Base-by-base conservation (phyloP, 1,140 invertebrate genomes). In the Lutraria rhynchaena region DNA sequence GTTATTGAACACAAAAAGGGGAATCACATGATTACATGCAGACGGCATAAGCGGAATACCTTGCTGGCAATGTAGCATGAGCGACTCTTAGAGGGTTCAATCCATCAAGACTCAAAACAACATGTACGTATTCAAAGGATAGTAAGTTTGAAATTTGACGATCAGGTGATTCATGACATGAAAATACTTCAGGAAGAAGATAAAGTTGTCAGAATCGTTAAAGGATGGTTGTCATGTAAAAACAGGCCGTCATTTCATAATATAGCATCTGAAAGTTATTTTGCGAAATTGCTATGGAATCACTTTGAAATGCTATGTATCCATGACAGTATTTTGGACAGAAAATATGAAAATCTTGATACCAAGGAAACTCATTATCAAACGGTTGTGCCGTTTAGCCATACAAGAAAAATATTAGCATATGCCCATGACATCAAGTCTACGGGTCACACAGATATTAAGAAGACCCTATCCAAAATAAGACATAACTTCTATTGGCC, bases 1-100 rank as follows among this genome's bases (percentile, higher is more conserved):
- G 69, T 55, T 35, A 70, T 70, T n/a, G 31, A 51, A 51, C 37
- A 51, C 29, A 1, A 24, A 24, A 17, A 27, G 4, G 69, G 46
- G 1, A 55, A n/a, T n/a, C n/a, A n/a, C n/a, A n/a, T n/a, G n/a
- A n/a, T n/a, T n/a, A n/a, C n/a, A n/a, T n/a, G n/a, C n/a, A n/a
- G n/a, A n/a, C n/a, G n/a, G n/a, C n/a, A n/a, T n/a, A n/a, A n/a
- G n/a, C n/a, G n/a, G n/a, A n/a, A n/a, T n/a, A n/a, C n/a, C n/a
- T n/a, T n/a, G n/a, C n/a, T n/a, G n/a, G n/a, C n/a, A n/a, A n/a
- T n/a, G n/a, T n/a, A n/a, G n/a, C n/a, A n/a, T n/a, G n/a, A n/a
- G n/a, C n/a, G n/a, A n/a, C n/a, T n/a, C n/a, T n/a, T n/a, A n/a
- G n/a, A n/a, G n/a, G n/a, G n/a, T n/a, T n/a, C n/a, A n/a, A n/a